These are phyloP conservation scores for Pachycephus smyrnensis DNA, from an alignment of 2,888 invertebrate species.

Conservation along the genomic window DNA sequence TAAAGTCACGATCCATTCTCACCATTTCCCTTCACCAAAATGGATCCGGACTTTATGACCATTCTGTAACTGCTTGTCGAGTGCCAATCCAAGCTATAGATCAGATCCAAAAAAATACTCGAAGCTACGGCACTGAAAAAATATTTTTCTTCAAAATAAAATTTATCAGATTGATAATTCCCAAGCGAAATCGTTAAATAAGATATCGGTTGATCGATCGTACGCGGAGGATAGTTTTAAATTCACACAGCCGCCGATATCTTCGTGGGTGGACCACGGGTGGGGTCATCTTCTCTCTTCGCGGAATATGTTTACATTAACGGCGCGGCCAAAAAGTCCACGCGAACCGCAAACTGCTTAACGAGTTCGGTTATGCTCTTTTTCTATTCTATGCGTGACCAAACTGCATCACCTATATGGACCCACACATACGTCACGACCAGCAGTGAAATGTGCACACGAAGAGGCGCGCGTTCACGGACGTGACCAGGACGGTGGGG, in stretches of 20 bases:
- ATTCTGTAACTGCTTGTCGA: background rate
- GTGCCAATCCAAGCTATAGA: too few relatives aligned
- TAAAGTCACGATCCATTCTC: background rate
- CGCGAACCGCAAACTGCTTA: slow-evolving; percentile 54
- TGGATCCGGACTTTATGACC: background rate
- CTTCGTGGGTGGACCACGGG: slow-evolving; percentile 44
- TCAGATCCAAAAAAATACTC: background rate
- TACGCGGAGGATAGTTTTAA: background rate
- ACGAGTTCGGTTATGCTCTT: slow-evolving; percentile 47
- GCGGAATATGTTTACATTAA: slow-evolving; percentile 58
- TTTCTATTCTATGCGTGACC: slow-evolving; percentile 41
- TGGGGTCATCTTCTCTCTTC: slow-evolving; percentile 40
- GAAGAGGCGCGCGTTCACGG: background rate
- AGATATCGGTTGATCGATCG: background rate
- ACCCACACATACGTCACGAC: background rate
- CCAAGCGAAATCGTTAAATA: background rate
- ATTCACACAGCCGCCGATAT: slow-evolving; percentile 22
- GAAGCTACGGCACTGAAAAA: too few relatives aligned
- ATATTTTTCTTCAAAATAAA: background rate
- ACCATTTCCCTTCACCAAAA: background rate
- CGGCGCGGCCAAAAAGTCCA: slow-evolving; percentile 42
- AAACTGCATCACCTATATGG: slow-evolving; percentile 32
- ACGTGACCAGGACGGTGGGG: background rate
- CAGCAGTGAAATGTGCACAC: background rate
- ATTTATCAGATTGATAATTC: background rate